phyloP scores from a whole-genome alignment of 2,888 invertebrate genomes.

The Cactoblastis cactorum region DNA sequence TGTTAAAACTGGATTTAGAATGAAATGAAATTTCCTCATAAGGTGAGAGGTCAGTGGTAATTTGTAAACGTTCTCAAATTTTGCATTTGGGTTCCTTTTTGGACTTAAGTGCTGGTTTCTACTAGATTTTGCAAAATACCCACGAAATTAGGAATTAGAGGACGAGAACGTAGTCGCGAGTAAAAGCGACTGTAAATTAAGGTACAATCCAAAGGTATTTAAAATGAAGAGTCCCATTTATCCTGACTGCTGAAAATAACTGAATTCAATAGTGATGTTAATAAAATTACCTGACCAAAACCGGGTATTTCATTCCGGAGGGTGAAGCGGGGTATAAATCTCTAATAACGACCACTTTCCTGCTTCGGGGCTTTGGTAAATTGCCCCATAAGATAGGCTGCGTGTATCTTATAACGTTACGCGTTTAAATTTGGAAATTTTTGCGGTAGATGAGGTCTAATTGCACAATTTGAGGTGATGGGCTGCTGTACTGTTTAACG shows the following conservation, averaged over 20 bases:
- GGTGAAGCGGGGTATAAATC: slow-evolving; percentile 32
- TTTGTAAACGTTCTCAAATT: too few species aligned
- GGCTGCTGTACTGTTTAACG: not conserved
- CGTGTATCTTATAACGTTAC: slow-evolving; percentile 22
- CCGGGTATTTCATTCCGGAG: slow-evolving; percentile 18
- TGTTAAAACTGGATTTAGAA: too few species aligned
- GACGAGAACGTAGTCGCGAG: too few species aligned
- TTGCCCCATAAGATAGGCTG: slow-evolving; percentile 19
- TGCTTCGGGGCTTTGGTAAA: slow-evolving; percentile 30
- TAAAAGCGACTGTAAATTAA: too few species aligned
- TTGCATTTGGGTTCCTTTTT: too few species aligned
- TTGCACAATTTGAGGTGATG: not conserved
- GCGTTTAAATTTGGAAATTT: slow-evolving; percentile 16
- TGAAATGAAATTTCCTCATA: too few species aligned
- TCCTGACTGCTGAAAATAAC: not conserved
- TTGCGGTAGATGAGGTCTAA: not conserved
- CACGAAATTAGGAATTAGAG: too few species aligned
- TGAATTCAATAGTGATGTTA: slow-evolving; percentile 13
- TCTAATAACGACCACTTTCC: slow-evolving; percentile 36
- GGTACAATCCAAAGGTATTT: not conserved
- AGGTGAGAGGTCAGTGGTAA: too few species aligned
- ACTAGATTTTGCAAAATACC: too few species aligned
- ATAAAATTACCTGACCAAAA: slow-evolving; percentile 17
- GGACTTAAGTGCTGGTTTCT: too few species aligned
- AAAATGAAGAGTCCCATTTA: not conserved